These are phyloP conservation scores for Rhagonycha lutea DNA, from an alignment of 2,888 invertebrate genomes.

Conservation along the genomic window DNA sequence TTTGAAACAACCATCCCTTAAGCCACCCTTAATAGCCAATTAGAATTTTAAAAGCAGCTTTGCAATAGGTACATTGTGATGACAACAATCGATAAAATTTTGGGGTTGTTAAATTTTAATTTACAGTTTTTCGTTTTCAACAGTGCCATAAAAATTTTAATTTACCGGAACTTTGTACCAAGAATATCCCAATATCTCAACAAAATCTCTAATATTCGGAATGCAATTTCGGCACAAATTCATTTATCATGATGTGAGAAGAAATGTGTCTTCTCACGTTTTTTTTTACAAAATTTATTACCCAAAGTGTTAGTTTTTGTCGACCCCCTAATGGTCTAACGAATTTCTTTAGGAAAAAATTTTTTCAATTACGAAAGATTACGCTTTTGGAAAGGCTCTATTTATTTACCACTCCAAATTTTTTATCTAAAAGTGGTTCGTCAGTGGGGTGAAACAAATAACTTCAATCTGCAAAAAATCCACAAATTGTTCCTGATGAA, in stretches of 20 bases:
- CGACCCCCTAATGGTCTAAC: not conserved
- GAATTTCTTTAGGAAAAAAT: not conserved
- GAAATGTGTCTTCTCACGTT: not conserved
- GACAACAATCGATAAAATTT: slow-evolving; percentile 4
- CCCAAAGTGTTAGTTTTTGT: not conserved
- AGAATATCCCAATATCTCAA: not conserved
- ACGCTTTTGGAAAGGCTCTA: not conserved
- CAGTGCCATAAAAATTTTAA: not conserved
- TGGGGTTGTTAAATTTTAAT: not conserved
- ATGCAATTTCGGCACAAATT: not conserved
- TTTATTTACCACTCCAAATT: not conserved
- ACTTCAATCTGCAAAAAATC: not conserved
- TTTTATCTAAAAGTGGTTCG: not conserved
- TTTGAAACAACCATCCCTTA: not conserved
- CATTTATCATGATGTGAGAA: not conserved
- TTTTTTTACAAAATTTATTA: not conserved
- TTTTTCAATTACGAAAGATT: not conserved
- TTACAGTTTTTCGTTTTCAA: not conserved
- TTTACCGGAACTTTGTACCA: not conserved
- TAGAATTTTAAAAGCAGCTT: not conserved
- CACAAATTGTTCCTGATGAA: not conserved
- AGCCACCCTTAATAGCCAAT: not conserved
- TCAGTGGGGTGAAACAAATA: not conserved
- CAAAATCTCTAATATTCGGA: too few species aligned
- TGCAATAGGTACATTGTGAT: not conserved